phyloP scores from a whole-genome alignment of 2,113 vertebrate species.

The Saguinus imperator region DNA sequence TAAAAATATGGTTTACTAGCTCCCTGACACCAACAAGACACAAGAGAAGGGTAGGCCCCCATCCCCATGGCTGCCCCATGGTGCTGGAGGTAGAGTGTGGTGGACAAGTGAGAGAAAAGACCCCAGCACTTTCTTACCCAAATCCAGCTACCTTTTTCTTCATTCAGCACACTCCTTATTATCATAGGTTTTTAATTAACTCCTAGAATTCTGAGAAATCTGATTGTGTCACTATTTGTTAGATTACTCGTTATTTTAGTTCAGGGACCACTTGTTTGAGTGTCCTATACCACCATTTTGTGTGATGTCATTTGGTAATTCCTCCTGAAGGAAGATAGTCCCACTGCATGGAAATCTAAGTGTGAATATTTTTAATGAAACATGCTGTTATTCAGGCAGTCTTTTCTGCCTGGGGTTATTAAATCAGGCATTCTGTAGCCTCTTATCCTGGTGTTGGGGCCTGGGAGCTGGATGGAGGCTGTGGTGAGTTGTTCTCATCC shows the following conservation, averaged over 20 bases:
- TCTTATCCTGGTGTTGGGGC: background rate
- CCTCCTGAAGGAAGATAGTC: background rate
- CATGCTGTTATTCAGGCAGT: background rate
- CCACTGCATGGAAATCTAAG: background rate
- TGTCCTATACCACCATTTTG: background rate
- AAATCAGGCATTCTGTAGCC: background rate
- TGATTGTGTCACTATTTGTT: background rate
- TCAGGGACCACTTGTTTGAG: background rate
- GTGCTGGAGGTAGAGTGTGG: accelerated
- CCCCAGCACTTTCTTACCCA: background rate
- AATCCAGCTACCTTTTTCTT: background rate
- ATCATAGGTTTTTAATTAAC: background rate
- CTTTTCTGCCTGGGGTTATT: background rate
- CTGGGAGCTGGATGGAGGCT: background rate
- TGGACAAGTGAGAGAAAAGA: background rate
- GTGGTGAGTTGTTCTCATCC: too few relatives aligned
- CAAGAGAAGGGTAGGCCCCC: too few relatives aligned
- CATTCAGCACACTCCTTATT: too few relatives aligned
- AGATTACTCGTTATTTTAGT: background rate
- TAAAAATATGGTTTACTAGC: background rate
- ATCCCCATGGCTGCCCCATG: background rate
- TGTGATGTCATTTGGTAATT: background rate
- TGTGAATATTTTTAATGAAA: background rate
- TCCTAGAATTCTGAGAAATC: background rate
- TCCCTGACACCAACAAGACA: background rate